phyloP scores from a whole-genome alignment of 2,113 vertebrate species.

The Pangasianodon gigas region DNA sequence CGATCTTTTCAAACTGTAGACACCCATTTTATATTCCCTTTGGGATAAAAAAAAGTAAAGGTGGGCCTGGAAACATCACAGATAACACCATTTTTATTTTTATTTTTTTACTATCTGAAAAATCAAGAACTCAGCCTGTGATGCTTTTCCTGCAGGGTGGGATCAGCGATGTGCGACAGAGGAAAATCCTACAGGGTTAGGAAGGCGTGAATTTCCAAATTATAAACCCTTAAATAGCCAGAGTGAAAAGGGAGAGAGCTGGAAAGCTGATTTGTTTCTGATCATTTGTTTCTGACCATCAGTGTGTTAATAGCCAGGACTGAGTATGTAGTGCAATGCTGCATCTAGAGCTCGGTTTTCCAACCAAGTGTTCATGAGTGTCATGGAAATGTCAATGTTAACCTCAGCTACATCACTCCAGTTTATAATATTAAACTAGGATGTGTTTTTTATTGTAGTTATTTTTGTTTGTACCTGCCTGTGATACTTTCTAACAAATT shows the following conservation, averaged over 20 bases:
- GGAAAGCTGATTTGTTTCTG: not conserved
- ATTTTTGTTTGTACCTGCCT: too few species aligned
- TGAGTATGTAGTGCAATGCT: not conserved
- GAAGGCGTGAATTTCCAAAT: not conserved
- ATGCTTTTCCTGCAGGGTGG: conserved; percentile 15
- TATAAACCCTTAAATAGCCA: not conserved
- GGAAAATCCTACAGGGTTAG: not conserved
- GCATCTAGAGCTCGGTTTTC: not conserved
- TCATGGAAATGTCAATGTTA: not conserved
- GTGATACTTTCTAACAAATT: not conserved
- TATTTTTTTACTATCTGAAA: not conserved
- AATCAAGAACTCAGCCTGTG: not conserved
- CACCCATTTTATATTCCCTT: conserved; percentile 39
- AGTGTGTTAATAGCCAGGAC: not conserved
- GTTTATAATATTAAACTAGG: not conserved
- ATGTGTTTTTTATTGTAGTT: not conserved
- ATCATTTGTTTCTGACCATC: not conserved
- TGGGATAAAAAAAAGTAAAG: conserved; percentile 53
- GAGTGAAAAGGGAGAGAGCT: not conserved
- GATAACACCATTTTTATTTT: not conserved
- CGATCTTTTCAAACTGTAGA: conserved; percentile 43
- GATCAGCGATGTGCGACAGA: not conserved
- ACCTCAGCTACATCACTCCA: not conserved
- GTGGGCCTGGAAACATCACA: conserved; percentile 33
- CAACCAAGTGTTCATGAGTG: not conserved